A percentile compares a stretch with the other conserved stretches of the same genome.
These are phyloP conservation scores for Agrochola lota DNA, from an alignment of 2,888 invertebrate species.

Conservation along the genomic window DNA sequence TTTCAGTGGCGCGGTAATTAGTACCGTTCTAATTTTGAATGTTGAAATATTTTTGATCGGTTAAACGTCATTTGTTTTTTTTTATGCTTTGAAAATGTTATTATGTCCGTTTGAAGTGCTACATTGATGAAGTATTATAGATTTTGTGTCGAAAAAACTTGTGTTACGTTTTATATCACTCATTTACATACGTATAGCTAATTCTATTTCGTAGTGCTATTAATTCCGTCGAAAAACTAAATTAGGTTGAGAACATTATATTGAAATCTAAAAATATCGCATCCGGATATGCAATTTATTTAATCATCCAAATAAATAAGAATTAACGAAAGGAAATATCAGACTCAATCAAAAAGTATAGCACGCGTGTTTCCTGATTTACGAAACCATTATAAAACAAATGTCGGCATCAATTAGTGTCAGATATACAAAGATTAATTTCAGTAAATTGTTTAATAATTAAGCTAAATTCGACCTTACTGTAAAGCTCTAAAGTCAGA, in stretches of 20 bases:
- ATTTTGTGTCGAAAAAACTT: neutral
- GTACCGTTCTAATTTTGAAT: slow-evolving; percentile 61
- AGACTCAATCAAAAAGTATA: slow-evolving; percentile 30
- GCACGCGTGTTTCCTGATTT: slow-evolving; percentile 59
- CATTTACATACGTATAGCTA: neutral
- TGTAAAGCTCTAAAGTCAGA: slow-evolving; percentile 1
- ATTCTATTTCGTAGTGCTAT: neutral
- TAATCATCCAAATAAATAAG: slow-evolving; percentile 40
- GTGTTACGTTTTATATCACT: neutral
- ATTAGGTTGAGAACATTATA: slow-evolving; percentile 19
- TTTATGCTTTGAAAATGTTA: slow-evolving; percentile 7
- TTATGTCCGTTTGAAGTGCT: slow-evolving; percentile 7
- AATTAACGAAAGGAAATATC: slow-evolving; percentile 47
- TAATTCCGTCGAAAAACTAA: slow-evolving; percentile 13
- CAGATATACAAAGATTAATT: slow-evolving; percentile 42
- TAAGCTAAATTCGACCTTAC: slow-evolving; percentile 35
- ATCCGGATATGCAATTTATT: slow-evolving; percentile 33
- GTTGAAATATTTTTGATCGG: slow-evolving; percentile 59
- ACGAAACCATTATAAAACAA: slow-evolving; percentile 58
- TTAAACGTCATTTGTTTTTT: slow-evolving; percentile 45
- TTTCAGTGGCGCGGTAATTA: slow-evolving; percentile 63
- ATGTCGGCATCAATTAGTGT: slow-evolving; percentile 63
- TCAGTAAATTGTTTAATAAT: slow-evolving; percentile 2
- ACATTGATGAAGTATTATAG: slow-evolving; percentile 11
- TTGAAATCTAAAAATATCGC: slow-evolving; percentile 20